Base-by-base conservation (phyloP, 1,140 invertebrate genomes). In the Eubasilissa regina region DNA sequence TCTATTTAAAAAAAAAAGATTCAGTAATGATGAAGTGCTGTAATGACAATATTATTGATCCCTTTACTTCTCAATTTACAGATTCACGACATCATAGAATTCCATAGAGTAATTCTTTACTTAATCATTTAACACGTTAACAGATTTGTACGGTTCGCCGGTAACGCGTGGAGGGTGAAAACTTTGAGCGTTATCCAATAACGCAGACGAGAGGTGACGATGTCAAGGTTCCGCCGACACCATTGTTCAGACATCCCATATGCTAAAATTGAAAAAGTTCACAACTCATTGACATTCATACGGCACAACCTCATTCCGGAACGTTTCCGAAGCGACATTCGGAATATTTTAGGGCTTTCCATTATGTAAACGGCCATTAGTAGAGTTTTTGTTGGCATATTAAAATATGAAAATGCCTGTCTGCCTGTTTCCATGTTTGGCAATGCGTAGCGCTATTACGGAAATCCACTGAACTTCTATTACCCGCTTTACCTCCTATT, bases 271-370 rank as follows among this genome's bases (percentile, higher is more conserved):
- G 75, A 76, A 76, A 80, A 80, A 80, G 75, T 80, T 80, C 76
- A 74, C 58, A 77, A 77, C 79, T 80, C 79, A 74, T 80, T 80
- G 79, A 77, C 77, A 80, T 80, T 80, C 79, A 80, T 73, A 51
- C 47, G 15, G 58, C 75, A 66, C 53, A 11, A n/a, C 47, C 48
- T 25, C 64, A 75, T 62, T 76, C 66, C 47, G 19, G 44, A 76
- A 76, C 45, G 74, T 45, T 70, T 62, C 35, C 47, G 64, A 79
- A 66, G 76, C 73, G 78, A 68, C 79, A 76, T 76, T 80, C 55
- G 51, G 79, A 76, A 80, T 80, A 80, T 76, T 72, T 72, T 76
- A 80, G 70, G 68, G 72, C 60, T 75, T 80, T 72, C 74, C 74
- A 80, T 80, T 80, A 80, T 48, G 79, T 77, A 76, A 80, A 77